Percentiles rank a stretch among this genome's conserved stretches.
Evolutionary conservation across 2,113 vertebrate genomes (phyloP).

Genomic region (Gallinago jamesoni): DNA sequence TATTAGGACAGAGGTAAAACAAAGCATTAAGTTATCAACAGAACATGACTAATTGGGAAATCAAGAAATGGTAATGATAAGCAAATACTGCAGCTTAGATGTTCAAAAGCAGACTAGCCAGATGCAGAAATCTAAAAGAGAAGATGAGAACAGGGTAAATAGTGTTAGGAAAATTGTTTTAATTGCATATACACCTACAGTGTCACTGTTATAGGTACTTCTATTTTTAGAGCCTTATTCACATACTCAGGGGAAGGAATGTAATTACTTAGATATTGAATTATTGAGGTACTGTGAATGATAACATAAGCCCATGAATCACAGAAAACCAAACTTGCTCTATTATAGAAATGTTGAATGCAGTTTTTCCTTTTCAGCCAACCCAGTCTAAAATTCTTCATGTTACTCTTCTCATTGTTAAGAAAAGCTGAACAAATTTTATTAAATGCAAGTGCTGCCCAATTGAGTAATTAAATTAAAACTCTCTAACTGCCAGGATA

Average conservation of each 20-base stretch:
- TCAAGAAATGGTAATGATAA: neutral
- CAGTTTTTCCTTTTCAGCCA: neutral
- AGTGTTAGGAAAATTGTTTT: neutral
- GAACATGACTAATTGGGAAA: neutral
- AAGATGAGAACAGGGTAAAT: neutral
- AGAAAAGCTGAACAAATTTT: neutral
- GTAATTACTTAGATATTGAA: neutral
- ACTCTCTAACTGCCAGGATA: neutral
- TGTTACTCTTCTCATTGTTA: neutral
- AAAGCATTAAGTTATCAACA: neutral
- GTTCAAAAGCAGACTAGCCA: neutral
- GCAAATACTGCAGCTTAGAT: neutral
- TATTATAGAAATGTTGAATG: neutral
- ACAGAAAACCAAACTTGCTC: neutral
- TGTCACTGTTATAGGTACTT: neutral
- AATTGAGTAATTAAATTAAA: neutral
- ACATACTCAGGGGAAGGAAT: fast-evolving
- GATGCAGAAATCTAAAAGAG: neutral
- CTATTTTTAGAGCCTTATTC: neutral
- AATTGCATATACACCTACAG: neutral
- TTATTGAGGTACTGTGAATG: neutral
- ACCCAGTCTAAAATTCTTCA: neutral
- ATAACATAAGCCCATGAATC: neutral
- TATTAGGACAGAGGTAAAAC: neutral
- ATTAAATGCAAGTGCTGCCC: neutral